These are phyloP conservation scores for Buceros bicornis DNA, from an alignment of 2,797 vertebrate species.

Conservation along the genomic window DNA sequence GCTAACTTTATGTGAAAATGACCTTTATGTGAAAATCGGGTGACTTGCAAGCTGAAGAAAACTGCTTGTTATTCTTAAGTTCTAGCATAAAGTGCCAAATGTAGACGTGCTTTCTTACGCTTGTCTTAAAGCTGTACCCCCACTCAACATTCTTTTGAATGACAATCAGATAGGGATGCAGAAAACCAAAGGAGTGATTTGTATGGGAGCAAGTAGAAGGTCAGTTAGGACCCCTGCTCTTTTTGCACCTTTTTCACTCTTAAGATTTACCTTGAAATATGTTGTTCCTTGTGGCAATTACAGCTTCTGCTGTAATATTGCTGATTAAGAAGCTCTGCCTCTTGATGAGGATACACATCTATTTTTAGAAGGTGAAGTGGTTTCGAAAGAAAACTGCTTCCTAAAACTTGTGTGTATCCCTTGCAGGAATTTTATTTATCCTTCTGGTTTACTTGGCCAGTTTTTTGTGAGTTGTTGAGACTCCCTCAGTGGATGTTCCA, in stretches of 20 bases:
- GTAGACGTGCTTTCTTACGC: not conserved
- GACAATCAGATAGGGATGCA: not conserved
- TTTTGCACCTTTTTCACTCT: not conserved
- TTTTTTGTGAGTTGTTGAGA: not conserved
- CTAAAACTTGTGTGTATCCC: not conserved
- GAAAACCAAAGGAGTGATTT: not conserved
- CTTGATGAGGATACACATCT: not conserved
- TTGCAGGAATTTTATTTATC: not conserved
- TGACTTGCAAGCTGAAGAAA: constrained; percentile 51
- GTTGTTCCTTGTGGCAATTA: not conserved
- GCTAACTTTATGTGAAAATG: constrained; percentile 7
- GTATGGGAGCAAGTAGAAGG: not conserved
- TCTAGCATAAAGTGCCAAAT: not conserved
- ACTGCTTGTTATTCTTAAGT: not conserved
- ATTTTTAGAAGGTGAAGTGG: not conserved
- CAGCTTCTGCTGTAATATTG: accelerated
- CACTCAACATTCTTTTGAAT: not conserved
- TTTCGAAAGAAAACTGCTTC: not conserved
- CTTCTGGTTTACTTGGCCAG: not conserved
- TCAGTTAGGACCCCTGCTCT: not conserved
- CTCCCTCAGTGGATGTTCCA: not conserved
- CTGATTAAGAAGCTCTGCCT: not conserved
- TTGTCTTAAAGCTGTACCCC: not conserved
- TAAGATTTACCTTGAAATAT: not conserved
- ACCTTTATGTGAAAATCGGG: not conserved